phyloP scores from a whole-genome alignment of 2,113 vertebrate species.

The Heterotis niloticus region DNA sequence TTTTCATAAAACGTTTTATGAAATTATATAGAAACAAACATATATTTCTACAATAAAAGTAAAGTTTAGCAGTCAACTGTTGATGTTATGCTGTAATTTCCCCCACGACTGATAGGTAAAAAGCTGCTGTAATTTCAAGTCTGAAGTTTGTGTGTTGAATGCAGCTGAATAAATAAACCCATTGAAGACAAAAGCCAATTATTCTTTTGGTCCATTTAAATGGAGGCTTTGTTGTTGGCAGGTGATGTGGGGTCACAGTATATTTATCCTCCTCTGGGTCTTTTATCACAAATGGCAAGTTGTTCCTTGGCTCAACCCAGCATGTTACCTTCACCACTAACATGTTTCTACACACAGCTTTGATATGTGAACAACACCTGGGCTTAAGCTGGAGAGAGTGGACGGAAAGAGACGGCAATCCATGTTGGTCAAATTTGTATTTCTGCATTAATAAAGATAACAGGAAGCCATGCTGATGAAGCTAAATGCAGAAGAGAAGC shows the following conservation, averaged over 20 bases:
- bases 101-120: background rate
- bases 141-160: background rate
- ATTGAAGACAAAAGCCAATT: background rate
- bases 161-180: constrained; percentile 15
- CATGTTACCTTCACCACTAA: background rate
- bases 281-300: constrained; percentile 17
- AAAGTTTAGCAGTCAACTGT: background rate
- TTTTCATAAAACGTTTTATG: no score
- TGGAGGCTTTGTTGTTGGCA: background rate
- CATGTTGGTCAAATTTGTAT: no score
- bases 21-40: no score
- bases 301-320: constrained; percentile 13
- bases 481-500: no score
- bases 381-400: no score
- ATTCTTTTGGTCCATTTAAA: constrained; percentile 2
- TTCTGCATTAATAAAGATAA: no score
- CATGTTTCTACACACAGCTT: background rate
- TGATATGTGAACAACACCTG: no score
- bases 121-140: background rate
- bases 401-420: no score
- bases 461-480: no score
- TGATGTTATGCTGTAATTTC: background rate
- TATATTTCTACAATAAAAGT: no score
- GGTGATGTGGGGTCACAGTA: background rate
- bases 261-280: constrained; percentile 18